Evolutionary conservation across 2,797 vertebrate species (phyloP).

Genomic region (Mastacembelus armatus): DNA sequence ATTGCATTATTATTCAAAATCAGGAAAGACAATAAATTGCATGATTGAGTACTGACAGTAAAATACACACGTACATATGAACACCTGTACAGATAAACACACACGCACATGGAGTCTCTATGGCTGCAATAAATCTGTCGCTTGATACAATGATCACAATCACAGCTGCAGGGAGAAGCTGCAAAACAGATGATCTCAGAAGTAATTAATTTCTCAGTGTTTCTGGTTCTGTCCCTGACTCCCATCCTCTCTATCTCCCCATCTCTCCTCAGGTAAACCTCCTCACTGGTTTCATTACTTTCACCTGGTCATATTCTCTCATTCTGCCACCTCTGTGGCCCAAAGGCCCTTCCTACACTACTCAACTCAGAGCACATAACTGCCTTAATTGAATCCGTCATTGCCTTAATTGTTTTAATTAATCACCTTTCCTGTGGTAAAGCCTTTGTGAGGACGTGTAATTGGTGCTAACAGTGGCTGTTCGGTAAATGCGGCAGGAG

Average conservation of each 20-base stretch:
- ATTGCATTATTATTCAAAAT: background rate
- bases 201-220: constrained; percentile 74
- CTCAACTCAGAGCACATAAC: constrained; percentile 74
- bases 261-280: constrained; percentile 47
- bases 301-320: constrained; percentile 49
- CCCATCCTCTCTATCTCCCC: constrained; percentile 37
- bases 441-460: constrained; percentile 63
- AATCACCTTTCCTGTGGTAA: constrained; percentile 74
- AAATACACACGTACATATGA: background rate
- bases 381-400: constrained; percentile 79
- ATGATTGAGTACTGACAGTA: background rate
- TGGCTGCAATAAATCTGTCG: constrained; percentile 50
- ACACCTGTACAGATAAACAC: constrained; percentile 3
- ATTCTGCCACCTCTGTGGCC: constrained; percentile 52
- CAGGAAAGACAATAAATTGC: constrained; percentile 11
- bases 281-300: constrained; percentile 54
- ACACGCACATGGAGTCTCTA: background rate
- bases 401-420: constrained; percentile 82
- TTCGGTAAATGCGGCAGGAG: constrained; percentile 31
- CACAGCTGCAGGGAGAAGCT: constrained; percentile 69
- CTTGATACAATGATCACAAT: constrained; percentile 61
- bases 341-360: constrained; percentile 48
- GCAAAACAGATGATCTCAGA: constrained; percentile 67
- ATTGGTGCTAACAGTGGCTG: constrained; percentile 58
- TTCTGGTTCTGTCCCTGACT: constrained; percentile 21